These are phyloP conservation scores for Parotocinclus haroldoi DNA, from an alignment of 2,797 vertebrate genomes.

Conservation along the genomic window DNA sequence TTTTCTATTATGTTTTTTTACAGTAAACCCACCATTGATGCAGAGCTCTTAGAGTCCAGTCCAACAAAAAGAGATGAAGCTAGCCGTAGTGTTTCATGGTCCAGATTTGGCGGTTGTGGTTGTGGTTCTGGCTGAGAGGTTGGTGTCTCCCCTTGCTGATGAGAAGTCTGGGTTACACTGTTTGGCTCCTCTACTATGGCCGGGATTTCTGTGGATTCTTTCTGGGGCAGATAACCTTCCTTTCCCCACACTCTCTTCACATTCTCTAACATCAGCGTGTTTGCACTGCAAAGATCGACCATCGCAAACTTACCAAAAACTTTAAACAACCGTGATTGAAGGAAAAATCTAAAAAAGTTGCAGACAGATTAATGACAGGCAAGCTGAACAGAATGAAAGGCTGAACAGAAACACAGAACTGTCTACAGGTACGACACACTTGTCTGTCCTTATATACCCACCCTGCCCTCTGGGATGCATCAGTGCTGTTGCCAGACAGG, in stretches of 20 bases:
- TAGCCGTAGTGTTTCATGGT: constrained; percentile 80
- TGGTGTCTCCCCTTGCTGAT: constrained; percentile 53
- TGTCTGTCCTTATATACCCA: constrained; percentile 49
- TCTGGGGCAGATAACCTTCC: constrained; percentile 87
- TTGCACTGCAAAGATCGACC: constrained; percentile 61
- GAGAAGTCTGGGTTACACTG: constrained; percentile 43
- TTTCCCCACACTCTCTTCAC: constrained; percentile 90
- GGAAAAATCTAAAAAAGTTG: not conserved
- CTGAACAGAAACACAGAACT: not conserved
- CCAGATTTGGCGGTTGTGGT: constrained; percentile 59
- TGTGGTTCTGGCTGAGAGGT: constrained; percentile 12
- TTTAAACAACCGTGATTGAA: too few relatives aligned
- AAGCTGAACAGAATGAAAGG: not conserved
- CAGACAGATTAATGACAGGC: constrained; percentile 1
- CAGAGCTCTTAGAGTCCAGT: constrained; percentile 72
- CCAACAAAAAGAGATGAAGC: constrained; percentile 90
- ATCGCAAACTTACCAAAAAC: too few relatives aligned
- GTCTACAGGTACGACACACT: not conserved
- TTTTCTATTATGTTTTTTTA: too few relatives aligned
- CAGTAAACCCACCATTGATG: constrained; percentile 80
- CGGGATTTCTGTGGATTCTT: constrained; percentile 62
- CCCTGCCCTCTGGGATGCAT: constrained; percentile 81
- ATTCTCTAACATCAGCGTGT: constrained; percentile 83
- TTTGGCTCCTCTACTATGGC: constrained; percentile 56
- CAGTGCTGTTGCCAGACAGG: constrained; percentile 82